Conservation (phyloP, 2,888 invertebrate genomes). For the Hybos culiciformis region DNA sequence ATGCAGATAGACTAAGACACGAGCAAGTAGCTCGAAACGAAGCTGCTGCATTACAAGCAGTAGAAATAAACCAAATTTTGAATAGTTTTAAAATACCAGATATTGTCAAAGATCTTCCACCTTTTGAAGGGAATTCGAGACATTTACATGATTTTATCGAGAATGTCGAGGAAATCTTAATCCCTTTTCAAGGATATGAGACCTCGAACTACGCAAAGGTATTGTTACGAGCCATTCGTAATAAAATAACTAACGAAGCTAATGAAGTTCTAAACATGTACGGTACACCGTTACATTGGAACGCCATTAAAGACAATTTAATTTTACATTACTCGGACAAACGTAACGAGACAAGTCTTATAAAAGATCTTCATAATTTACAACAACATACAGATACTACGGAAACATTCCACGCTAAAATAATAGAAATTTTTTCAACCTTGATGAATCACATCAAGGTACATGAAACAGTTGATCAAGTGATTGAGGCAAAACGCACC, state of each 20-base stretch:
- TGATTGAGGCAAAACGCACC: constrained; percentile 13
- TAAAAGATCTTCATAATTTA: constrained; percentile 13
- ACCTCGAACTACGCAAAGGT: constrained; percentile 10
- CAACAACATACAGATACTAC: constrained; percentile 11
- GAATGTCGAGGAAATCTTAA: constrained; percentile 13
- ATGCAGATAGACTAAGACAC: no score
- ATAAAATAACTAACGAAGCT: constrained; percentile 14
- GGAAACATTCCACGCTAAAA: constrained; percentile 15
- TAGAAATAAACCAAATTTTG: constrained; percentile 5
- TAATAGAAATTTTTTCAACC: constrained; percentile 16
- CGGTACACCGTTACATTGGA: constrained; percentile 12
- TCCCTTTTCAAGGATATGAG: no score
- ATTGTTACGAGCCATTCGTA: constrained; percentile 11
- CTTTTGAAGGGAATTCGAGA: no score
- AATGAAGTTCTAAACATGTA: constrained; percentile 15
- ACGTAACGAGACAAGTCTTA: constrained; percentile 13
- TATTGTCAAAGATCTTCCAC: no score
- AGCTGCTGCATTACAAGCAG: no score
- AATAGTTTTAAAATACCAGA: no score
- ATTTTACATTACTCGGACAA: constrained; percentile 14
- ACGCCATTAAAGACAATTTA: constrained; percentile 12
- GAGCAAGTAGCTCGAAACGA: no score
- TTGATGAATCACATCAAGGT: constrained; percentile 15
- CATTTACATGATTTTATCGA: no score
- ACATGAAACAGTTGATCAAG: constrained; percentile 13